These are phyloP conservation scores for Argynnis bischoffii DNA, from an alignment of 2,888 invertebrate species.

Conservation along the genomic window DNA sequence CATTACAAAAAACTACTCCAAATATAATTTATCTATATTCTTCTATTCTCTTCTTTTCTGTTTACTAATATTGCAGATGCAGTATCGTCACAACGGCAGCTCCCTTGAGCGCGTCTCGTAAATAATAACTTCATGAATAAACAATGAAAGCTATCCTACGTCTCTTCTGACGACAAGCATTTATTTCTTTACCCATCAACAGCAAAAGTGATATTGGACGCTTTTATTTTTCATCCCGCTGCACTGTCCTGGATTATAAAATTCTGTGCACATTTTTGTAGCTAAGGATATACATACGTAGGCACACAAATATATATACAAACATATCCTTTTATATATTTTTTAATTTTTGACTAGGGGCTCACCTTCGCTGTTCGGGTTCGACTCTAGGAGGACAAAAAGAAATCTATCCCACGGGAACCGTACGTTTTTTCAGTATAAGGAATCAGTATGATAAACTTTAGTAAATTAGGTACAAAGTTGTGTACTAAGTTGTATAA, in stretches of 20 bases:
- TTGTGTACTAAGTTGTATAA: too few relatives aligned
- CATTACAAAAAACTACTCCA: too few relatives aligned
- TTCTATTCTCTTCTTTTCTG: too few relatives aligned
- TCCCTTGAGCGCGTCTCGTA: slow-evolving; percentile 47
- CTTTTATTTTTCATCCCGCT: background rate
- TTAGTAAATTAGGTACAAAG: too few relatives aligned
- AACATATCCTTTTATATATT: too few relatives aligned
- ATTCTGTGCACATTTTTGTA: background rate
- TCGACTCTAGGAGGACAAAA: too few relatives aligned
- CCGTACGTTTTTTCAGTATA: too few relatives aligned
- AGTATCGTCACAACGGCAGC: background rate
- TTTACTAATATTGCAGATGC: slow-evolving; percentile 2
- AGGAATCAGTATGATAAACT: too few relatives aligned
- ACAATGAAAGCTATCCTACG: slow-evolving; percentile 60
- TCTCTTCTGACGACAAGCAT: slow-evolving; percentile 19
- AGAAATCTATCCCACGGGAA: too few relatives aligned
- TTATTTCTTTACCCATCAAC: slow-evolving; percentile 18
- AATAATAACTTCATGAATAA: slow-evolving; percentile 76
- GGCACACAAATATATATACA: background rate
- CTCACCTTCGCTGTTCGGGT: too few relatives aligned
- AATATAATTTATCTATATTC: too few relatives aligned
- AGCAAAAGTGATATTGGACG: slow-evolving; percentile 4
- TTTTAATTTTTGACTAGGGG: too few relatives aligned
- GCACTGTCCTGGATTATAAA: background rate
- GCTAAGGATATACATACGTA: background rate